Evolutionary conservation across 2,888 invertebrate genomes (phyloP).

Genomic region (Platycheirus rosarum): DNA sequence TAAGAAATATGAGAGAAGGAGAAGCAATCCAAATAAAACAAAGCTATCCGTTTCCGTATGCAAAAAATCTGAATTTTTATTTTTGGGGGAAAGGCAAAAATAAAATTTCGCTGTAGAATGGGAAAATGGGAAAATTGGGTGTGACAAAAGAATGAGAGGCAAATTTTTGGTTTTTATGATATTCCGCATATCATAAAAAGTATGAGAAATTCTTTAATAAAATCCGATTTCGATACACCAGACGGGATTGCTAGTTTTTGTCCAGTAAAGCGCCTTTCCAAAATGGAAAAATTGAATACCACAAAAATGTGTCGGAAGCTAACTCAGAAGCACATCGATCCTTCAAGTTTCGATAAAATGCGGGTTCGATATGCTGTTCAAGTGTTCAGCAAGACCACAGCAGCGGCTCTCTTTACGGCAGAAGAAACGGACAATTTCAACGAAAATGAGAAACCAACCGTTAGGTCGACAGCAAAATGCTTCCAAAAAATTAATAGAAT

Average conservation of each 20-base stretch:
- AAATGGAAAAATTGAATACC: constrained; percentile 3
- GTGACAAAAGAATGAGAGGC: not conserved
- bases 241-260: constrained; percentile 21
- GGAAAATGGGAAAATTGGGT: constrained; percentile 11
- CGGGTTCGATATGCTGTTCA: not conserved
- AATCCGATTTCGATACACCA: constrained; percentile 21
- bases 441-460: not conserved
- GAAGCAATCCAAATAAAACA: too few species aligned
- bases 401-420: not conserved
- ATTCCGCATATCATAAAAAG: constrained; percentile 31
- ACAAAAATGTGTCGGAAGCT: not conserved
- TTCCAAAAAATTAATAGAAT: not conserved
- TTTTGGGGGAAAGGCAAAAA: too few species aligned
- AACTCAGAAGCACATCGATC: not conserved
- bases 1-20: too few species aligned
- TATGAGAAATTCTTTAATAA: constrained; percentile 16
- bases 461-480: not conserved
- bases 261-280: not conserved
- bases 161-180: constrained; percentile 32
- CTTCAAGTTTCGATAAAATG: not conserved
- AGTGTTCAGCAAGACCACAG: not conserved
- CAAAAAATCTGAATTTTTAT: too few species aligned
- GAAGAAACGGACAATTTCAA: not conserved
- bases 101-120: too few species aligned
- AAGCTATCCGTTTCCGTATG: too few species aligned